A percentile compares a stretch with the other conserved stretches of the same genome.
Evolutionary conservation across 2,113 vertebrate species (phyloP).

Genomic region (Vidua chalybeata): DNA sequence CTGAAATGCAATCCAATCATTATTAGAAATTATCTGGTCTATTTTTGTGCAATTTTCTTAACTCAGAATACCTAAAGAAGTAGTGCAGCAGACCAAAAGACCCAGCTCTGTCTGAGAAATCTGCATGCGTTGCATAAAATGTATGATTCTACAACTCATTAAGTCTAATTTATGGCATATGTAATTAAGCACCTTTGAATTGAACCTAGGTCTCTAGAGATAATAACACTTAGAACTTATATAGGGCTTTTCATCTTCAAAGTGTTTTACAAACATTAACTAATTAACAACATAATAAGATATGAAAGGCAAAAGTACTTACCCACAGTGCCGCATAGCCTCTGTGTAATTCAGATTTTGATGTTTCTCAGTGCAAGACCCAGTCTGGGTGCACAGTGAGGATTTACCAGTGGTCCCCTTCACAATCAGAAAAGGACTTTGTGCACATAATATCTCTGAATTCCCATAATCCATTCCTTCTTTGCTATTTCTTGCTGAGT

Average conservation of each 20-base stretch:
- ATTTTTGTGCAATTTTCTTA: neutral
- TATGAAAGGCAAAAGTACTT: slow-evolving; percentile 56
- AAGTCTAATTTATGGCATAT: slow-evolving; percentile 74
- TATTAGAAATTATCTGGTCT: neutral
- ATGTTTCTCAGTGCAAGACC: slow-evolving; percentile 12
- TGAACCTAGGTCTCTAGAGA: slow-evolving; percentile 65
- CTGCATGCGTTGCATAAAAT: neutral
- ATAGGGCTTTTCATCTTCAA: slow-evolving; percentile 70
- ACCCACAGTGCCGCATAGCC: slow-evolving; percentile 35
- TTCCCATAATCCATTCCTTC: neutral
- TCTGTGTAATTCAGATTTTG: slow-evolving; percentile 59
- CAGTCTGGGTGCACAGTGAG: neutral
- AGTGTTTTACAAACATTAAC: slow-evolving; percentile 75
- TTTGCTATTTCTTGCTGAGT: neutral
- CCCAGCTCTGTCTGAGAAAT: neutral
- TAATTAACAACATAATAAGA: slow-evolving; percentile 74
- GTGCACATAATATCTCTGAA: neutral
- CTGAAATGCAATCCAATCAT: neutral
- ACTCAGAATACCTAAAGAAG: neutral
- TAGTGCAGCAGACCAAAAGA: neutral
- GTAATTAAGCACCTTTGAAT: slow-evolving; percentile 72
- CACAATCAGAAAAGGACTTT: neutral
- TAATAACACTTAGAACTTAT: slow-evolving; percentile 72
- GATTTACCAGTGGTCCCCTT: neutral
- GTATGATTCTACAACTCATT: slow-evolving; percentile 60